These are phyloP conservation scores for Syngnathus acus DNA, from an alignment of 2,797 vertebrate genomes.

Conservation along the genomic window DNA sequence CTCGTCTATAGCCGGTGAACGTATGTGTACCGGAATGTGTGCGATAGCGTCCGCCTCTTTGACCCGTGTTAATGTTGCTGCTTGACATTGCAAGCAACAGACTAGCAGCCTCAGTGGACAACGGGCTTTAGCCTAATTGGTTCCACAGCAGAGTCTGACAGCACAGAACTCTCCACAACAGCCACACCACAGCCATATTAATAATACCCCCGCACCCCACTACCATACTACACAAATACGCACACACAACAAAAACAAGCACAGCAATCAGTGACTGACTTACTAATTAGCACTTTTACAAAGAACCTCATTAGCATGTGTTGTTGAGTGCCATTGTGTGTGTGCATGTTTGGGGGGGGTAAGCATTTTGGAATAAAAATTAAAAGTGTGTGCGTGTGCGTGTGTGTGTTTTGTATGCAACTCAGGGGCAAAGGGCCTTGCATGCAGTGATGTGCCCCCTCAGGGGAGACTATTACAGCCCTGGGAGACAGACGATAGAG, in stretches of 20 bases:
- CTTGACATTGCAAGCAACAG: constrained; percentile 84
- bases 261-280: constrained; percentile 93
- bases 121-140: constrained; percentile 92
- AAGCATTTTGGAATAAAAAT: constrained; percentile 60
- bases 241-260: constrained; percentile 78
- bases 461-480: constrained; percentile 88
- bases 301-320: constrained; percentile 98
- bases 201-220: constrained; percentile 60
- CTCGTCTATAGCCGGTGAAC: constrained; percentile 5
- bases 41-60: constrained; percentile 29
- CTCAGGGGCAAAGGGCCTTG: constrained; percentile 80
- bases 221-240: constrained; percentile 21
- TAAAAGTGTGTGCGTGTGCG: constrained; percentile 29
- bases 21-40: constrained; percentile 25
- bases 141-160: constrained; percentile 88
- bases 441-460: constrained; percentile 80
- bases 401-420: constrained; percentile 65
- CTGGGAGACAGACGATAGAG: constrained; percentile 78
- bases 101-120: constrained; percentile 75
- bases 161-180: constrained; percentile 79
- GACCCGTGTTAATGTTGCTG: constrained; percentile 65
- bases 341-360: constrained; percentile 26
- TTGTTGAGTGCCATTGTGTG: constrained; percentile 47
- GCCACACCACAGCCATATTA: constrained; percentile 77
- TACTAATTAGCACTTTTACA: constrained; percentile 98